Evolutionary conservation across 2,797 vertebrate genomes (phyloP).

Genomic region (Numenius phaeopus): DNA sequence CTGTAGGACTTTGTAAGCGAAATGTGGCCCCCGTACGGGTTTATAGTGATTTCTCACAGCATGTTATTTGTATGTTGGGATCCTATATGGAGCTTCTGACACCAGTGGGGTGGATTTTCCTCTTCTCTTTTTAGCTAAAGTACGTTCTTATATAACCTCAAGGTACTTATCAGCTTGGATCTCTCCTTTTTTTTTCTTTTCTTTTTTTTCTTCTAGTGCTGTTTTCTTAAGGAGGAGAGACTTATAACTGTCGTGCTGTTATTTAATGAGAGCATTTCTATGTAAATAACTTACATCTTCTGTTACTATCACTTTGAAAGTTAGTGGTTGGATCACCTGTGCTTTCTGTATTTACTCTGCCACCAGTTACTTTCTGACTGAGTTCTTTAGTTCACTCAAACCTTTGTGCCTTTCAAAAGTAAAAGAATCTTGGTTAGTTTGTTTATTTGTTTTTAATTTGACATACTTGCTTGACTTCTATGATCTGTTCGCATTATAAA

Average conservation of each 20-base stretch:
- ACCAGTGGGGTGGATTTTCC: fast-evolving
- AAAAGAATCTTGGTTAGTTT: background rate
- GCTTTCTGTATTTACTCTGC: background rate
- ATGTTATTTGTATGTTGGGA: fast-evolving
- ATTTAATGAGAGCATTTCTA: background rate
- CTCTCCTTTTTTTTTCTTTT: background rate
- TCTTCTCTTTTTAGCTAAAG: background rate
- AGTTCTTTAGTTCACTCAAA: background rate
- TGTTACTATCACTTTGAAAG: background rate
- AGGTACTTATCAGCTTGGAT: background rate
- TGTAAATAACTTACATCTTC: background rate
- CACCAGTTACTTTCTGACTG: background rate
- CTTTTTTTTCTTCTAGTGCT: fast-evolving
- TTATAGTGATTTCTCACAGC: fast-evolving
- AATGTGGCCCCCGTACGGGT: fast-evolving
- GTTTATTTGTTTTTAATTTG: background rate
- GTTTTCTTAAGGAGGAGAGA: background rate
- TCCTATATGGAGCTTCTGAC: background rate
- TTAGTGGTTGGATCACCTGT: background rate
- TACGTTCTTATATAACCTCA: background rate
- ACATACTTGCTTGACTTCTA: background rate
- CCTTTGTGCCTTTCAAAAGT: background rate
- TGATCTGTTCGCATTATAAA: background rate
- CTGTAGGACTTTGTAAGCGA: fast-evolving
- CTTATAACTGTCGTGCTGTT: background rate